These are phyloP conservation scores for Pelobates fuscus DNA, from an alignment of 2,113 vertebrate species.

Conservation along the genomic window DNA sequence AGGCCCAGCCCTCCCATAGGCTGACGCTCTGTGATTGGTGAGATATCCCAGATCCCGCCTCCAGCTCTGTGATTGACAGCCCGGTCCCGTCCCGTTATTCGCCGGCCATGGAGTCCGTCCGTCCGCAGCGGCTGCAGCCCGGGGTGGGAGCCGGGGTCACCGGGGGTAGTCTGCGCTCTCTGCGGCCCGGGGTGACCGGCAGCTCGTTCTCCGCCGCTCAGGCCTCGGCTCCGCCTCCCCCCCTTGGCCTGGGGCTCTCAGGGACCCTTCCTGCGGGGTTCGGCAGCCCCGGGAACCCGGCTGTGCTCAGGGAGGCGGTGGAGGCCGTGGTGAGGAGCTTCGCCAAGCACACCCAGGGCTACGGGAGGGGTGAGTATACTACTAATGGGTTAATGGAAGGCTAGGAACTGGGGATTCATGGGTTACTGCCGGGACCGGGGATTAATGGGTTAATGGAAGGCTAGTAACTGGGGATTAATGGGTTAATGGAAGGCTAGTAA, in stretches of 20 bases:
- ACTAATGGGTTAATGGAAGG: background rate
- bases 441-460: background rate
- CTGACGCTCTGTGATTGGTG: slow-evolving; percentile 32
- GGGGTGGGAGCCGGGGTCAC: slow-evolving; percentile 74
- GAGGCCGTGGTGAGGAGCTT: slow-evolving; percentile 95
- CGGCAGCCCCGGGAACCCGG: slow-evolving; percentile 72
- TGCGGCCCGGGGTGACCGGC: slow-evolving; percentile 71
- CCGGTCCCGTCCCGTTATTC: background rate
- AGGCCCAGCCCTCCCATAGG: background rate
- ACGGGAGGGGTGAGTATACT: slow-evolving; percentile 84
- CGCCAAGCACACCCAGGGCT: slow-evolving; percentile 95
- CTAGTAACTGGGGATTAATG: background rate
- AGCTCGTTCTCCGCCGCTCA: slow-evolving; percentile 46
- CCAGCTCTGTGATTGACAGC: slow-evolving; percentile 40
- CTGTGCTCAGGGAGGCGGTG: slow-evolving; percentile 89
- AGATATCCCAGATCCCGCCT: background rate
- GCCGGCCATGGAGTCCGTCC: slow-evolving; percentile 83
- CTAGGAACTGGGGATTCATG: background rate
- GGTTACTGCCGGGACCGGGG: background rate
- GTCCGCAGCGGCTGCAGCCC: slow-evolving; percentile 81
- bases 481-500: background rate
- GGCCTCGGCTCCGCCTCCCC: slow-evolving; percentile 62
- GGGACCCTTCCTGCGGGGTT: slow-evolving; percentile 62
- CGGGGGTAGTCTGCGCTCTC: slow-evolving; percentile 71
- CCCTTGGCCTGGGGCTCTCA: slow-evolving; percentile 67